Percentiles rank a stretch among this genome's conserved stretches.
phyloP scores from a whole-genome alignment of 2,113 vertebrate species.

The Poicephalus gulielmi region DNA sequence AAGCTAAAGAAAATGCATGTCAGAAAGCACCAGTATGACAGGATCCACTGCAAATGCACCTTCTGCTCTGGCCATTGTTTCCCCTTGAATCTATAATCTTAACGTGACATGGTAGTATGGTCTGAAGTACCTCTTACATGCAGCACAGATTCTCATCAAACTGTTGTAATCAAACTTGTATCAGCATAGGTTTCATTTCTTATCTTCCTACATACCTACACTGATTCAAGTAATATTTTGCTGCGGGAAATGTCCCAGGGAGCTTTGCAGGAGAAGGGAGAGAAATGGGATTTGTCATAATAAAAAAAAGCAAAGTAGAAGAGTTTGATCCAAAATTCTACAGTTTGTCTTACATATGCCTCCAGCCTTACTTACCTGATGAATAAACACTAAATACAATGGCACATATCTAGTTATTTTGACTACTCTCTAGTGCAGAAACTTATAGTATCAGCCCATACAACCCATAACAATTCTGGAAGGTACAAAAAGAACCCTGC shows the following conservation, averaged over 20 bases:
- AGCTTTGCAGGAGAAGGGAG: not conserved
- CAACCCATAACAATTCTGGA: not conserved
- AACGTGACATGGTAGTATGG: not conserved
- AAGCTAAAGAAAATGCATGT: not conserved
- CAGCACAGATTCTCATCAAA: not conserved
- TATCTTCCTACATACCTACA: not conserved
- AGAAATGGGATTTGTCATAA: not conserved
- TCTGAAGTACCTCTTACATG: not conserved
- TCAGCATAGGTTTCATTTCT: not conserved
- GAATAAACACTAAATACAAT: not conserved
- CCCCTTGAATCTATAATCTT: not conserved
- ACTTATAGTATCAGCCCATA: not conserved
- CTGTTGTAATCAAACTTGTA: not conserved
- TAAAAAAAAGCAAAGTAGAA: not conserved
- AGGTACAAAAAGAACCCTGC: conserved; percentile 47
- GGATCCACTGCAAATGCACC: not conserved
- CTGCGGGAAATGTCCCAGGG: not conserved
- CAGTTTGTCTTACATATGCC: not conserved
- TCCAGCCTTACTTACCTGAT: not conserved
- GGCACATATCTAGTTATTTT: not conserved
- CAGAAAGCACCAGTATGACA: not conserved
- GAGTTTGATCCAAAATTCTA: not conserved
- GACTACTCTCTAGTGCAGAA: not conserved
- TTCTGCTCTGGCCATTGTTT: not conserved
- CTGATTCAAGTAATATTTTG: not conserved